Evolutionary conservation across 2,113 vertebrate species (phyloP), one percentile per base, ranked within the genome.

Genomic region (Psephotus haematonotus): DNA sequence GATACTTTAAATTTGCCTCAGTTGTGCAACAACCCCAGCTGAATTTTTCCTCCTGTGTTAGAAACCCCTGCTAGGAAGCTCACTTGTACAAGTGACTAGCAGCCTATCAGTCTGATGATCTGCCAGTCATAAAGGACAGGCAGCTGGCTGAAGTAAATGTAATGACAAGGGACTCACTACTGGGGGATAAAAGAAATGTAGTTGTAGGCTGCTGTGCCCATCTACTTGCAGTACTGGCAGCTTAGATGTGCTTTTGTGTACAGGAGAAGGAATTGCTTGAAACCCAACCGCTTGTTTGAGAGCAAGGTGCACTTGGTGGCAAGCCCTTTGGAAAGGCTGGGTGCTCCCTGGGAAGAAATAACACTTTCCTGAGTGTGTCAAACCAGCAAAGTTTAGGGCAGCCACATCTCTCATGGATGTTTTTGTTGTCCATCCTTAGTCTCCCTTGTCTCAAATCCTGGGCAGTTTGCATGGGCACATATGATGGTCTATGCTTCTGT

Each of bases 401-500:
- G 67, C n/a, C 37, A 13, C 25, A 1, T 91, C 5, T 71, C 37
- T 74, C 6, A 0, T 10, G 29, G 43, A 7, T 24, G 17, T 11
- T 44, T 44, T 17, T 74, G 17, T 31, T 59, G 47, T 24, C 13
- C 4, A 25, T 80, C 33, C 33, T 68, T 35, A 17, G 47, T 88
- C 44, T 94, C 8, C 39, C 1, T 0, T 25, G 63, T 65, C 44
- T 69, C 82, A 49, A n/a, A 19, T 24, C 17, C 49, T 57, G 35
- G 46, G 41, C 43, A 37, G 22, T n/a, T 31, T 53, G 23, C 62
- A 59, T 72, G 77, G 35, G 57, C 85, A 15, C 19, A 6, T 33
- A 11, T 0, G 8, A 10, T 17, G 25, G n/a, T 12, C n/a, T 29
- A 29, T 0, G 0, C 44, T 60, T 46, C 43, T 29, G 20, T 6